These are phyloP conservation scores for Archaeoteleia sp. DNA, from an alignment of 2,888 invertebrate genomes.

Conservation along the genomic window DNA sequence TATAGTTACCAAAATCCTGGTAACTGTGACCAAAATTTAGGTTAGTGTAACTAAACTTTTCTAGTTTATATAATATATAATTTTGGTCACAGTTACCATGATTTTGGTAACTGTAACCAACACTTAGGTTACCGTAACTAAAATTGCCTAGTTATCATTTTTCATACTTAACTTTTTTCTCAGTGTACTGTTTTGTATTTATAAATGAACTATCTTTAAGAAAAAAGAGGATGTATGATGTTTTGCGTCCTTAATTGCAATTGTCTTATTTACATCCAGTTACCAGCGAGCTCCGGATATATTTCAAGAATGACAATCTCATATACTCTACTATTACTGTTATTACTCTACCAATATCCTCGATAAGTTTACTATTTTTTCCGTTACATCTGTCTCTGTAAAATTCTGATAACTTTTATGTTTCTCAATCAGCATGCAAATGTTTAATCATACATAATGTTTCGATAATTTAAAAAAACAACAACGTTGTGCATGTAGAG, in stretches of 20 bases:
- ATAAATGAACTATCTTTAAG: no score
- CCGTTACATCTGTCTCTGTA: constrained; percentile 74
- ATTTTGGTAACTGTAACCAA: no score
- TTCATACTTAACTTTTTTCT: no score
- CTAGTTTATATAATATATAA: no score
- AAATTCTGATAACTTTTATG: constrained; percentile 62
- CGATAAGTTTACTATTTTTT: constrained; percentile 64
- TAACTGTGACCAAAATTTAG: no score
- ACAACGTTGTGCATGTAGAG: constrained; percentile 54
- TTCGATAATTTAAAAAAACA: constrained; percentile 42
- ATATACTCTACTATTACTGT: constrained; percentile 54
- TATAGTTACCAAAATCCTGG: no score
- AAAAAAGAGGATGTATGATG: neutral
- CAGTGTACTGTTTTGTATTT: no score
- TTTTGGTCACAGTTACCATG: no score
- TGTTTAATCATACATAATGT: no score
- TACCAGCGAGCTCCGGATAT: constrained; percentile 10
- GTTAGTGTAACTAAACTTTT: no score
- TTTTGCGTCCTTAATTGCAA: constrained; percentile 4
- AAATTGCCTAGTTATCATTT: no score
- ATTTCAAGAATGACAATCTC: constrained; percentile 24
- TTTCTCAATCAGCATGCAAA: constrained; percentile 55
- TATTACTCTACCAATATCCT: constrained; percentile 57
- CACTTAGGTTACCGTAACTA: no score
- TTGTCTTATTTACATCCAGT: constrained; percentile 10